phyloP scores from a whole-genome alignment of 2,888 invertebrate genomes.

The Gymnocheta viridis region DNA sequence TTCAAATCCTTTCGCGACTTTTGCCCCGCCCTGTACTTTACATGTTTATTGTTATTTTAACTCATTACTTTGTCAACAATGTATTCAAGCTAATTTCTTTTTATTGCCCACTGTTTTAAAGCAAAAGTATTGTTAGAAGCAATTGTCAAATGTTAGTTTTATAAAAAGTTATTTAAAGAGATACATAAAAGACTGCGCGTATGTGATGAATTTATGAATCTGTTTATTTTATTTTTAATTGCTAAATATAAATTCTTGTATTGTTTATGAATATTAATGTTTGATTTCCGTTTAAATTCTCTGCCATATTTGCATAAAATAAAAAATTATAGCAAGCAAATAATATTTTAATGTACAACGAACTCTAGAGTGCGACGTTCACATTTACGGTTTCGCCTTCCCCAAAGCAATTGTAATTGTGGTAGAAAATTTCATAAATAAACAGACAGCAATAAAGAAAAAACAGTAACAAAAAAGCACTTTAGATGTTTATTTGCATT shows the following conservation, averaged over 20 bases:
- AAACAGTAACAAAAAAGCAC: not conserved
- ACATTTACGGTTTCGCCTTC: not conserved
- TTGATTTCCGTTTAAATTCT: slow-evolving; percentile 56
- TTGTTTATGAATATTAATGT: slow-evolving; percentile 63
- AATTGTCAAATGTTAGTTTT: not conserved
- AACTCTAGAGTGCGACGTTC: not conserved
- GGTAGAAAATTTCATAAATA: not conserved
- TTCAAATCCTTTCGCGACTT: no score
- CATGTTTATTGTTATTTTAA: no score
- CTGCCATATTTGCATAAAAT: slow-evolving; percentile 10
- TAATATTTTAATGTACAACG: slow-evolving; percentile 7
- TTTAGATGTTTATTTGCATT: not conserved
- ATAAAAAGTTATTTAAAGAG: not conserved
- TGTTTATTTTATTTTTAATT: not conserved
- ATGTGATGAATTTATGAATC: not conserved
- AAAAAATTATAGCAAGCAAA: not conserved
- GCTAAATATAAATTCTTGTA: slow-evolving; percentile 26
- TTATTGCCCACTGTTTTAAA: not conserved
- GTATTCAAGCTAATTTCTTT: not conserved
- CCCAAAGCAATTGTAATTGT: not conserved
- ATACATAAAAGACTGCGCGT: not conserved
- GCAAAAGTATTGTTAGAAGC: not conserved
- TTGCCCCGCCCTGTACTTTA: no score
- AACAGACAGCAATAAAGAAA: not conserved
- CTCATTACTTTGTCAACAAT: no score